Base-by-base conservation (phyloP, 2,113 vertebrate species). In the Oncorhynchus kisutch region DNA sequence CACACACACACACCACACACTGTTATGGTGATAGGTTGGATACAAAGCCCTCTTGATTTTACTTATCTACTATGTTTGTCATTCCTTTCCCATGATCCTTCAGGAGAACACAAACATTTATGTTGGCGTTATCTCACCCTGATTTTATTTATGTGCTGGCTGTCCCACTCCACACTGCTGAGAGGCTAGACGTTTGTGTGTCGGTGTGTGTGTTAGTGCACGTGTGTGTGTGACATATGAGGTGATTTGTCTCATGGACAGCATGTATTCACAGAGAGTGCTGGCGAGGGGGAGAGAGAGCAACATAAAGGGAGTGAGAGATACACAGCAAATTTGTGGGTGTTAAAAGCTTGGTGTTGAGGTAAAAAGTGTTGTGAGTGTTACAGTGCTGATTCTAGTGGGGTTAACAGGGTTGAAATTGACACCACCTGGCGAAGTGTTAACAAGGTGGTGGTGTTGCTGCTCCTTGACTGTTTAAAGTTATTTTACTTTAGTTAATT, bases 111-210 rank as follows among this genome's bases (percentile, higher is more conserved):
- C 68, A 48, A 20, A 48, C 68, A 85, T 87, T 85, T 81, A 84
- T 84, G 76, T 81, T 64, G 13, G 29, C 27, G 20, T 80, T 80
- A 86, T 84, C 73, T 81, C 73, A 11, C 45, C 18, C 48, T 34
- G 34, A 20, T 81, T 84, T 84, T 74, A 81, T 87, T 81, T 79
- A 82, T 74, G 75, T 72, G 60, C n/a, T 27, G 66, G 64, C 57
- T 80, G 69, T 83, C 78, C 81, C 70, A 66, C 68, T 16, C 57
- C 70, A 54, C 74, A 34, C 71, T 62, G 59, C 67, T 71, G 25
- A 73, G 60, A 71, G 67, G 73, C 75, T 72, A 78, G 72, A 25
- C 39, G 54, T 54, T 3, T 59, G 16, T n/a, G 51, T 57, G 57
- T n/a, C 9, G 39, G 71, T 60, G 71, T 59, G 71, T 48, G 59